Evolutionary conservation across 2,113 vertebrate species (phyloP).

Genomic region (Tor tambroides): DNA sequence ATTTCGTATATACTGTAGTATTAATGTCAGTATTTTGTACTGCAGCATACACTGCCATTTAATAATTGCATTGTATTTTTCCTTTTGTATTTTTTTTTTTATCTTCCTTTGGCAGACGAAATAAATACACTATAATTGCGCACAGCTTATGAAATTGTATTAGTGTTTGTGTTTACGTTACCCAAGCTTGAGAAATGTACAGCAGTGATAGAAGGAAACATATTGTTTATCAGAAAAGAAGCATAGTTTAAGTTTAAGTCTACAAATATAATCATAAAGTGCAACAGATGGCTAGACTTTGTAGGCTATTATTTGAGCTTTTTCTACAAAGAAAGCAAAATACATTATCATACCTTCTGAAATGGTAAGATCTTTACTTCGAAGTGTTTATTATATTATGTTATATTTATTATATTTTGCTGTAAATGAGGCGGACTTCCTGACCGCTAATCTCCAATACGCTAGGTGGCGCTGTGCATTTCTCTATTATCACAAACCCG

Average conservation of each 20-base stretch:
- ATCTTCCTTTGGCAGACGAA: neutral
- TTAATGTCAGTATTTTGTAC: slow-evolving; percentile 47
- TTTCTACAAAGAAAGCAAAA: neutral
- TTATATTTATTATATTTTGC: neutral
- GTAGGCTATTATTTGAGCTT: neutral
- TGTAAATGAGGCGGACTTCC: neutral
- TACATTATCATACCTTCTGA: neutral
- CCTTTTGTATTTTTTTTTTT: neutral
- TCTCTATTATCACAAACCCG: neutral
- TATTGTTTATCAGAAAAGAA: neutral
- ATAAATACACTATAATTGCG: neutral
- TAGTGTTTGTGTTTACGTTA: neutral
- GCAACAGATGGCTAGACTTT: slow-evolving; percentile 2
- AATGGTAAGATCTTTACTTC: neutral
- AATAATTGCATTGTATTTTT: neutral
- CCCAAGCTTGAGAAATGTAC: neutral
- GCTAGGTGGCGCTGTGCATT: neutral
- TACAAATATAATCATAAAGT: neutral
- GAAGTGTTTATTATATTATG: neutral
- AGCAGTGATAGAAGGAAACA: neutral
- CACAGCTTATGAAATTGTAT: neutral
- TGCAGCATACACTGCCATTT: slow-evolving; percentile 38
- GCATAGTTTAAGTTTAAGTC: neutral
- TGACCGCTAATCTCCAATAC: neutral
- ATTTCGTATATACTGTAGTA: slow-evolving; percentile 30